These are phyloP conservation scores for Drosophila kanapiae DNA, from an alignment of 1,140 invertebrate species.

Conservation along the genomic window DNA sequence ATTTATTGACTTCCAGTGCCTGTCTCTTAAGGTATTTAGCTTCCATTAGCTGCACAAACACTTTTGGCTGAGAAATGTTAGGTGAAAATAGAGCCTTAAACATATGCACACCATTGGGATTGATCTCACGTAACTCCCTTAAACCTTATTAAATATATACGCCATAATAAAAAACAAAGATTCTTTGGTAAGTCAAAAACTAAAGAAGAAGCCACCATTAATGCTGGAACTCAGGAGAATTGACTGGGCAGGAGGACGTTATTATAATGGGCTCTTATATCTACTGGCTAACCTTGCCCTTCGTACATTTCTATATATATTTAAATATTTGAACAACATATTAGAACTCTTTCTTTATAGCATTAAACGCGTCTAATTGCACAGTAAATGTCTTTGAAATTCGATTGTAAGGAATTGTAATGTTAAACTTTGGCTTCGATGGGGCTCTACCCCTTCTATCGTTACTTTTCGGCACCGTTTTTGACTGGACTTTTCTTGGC, in stretches of 20 bases:
- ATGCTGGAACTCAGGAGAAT: slow-evolving; percentile 51
- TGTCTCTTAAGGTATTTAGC: slow-evolving; percentile 27
- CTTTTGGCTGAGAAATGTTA: slow-evolving; percentile 56
- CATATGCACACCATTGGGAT: slow-evolving; percentile 52
- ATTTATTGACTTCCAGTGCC: slow-evolving; percentile 68
- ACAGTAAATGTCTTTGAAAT: slow-evolving; percentile 71
- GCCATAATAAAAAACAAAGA: slow-evolving; percentile 49
- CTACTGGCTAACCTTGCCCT: slow-evolving; percentile 47
- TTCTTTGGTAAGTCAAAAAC: slow-evolving; percentile 69
- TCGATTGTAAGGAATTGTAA: slow-evolving; percentile 64
- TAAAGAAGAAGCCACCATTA: slow-evolving; percentile 59
- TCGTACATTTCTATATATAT: slow-evolving; percentile 36
- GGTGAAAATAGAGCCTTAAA: slow-evolving; percentile 66
- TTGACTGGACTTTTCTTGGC: slow-evolving; percentile 59
- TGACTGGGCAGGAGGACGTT: slow-evolving; percentile 44
- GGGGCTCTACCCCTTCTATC: not conserved
- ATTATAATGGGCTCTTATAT: slow-evolving; percentile 53
- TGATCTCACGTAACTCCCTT: slow-evolving; percentile 44
- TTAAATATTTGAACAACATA: slow-evolving; percentile 70
- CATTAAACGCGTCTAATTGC: slow-evolving; percentile 58
- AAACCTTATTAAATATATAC: slow-evolving; percentile 45
- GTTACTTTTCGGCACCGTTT: slow-evolving; percentile 16
- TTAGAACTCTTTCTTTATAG: slow-evolving; percentile 53
- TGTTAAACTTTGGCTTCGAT: slow-evolving; percentile 73
- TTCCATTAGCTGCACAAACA: slow-evolving; percentile 31